Base-by-base conservation (phyloP, 2,888 invertebrate genomes). In the Bellardia pandia region DNA sequence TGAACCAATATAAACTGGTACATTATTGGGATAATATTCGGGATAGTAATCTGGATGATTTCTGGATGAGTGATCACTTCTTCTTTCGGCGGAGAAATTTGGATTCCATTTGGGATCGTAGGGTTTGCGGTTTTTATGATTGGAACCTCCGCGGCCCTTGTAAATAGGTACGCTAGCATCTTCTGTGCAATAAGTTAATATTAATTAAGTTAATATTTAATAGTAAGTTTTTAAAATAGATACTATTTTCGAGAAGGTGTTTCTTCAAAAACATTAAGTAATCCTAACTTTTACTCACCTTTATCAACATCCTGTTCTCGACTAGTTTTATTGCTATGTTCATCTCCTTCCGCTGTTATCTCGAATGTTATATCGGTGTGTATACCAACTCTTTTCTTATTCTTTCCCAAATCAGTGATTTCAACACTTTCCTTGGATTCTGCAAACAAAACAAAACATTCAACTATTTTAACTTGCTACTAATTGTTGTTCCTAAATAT, bases 291-390 rank as follows among this genome's bases (percentile, higher is more conserved):
- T 1, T 16, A 58, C 64, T 62, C 75, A 92, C 93, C 93, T 89
- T 92, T 93, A 82, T 92, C 92, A 16, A 89, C 90, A 45, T 90
- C 91, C 64, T 92, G 92, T 37, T 91, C 91, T 1, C 91, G 90
- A 62, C 90, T 93, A 7, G 93, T 93, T 72, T 91, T 91, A 89
- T 93, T 94, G 3, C 87, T 90, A 37, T 91, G 92, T 33, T 91
- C 90, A 69, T 89, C 90, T 66, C 91, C 91, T 64, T 92, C 93
- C 33, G 93, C 92, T 33, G 92, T 92, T 81, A 94, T 92, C 87
- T 94, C 94, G 85, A 94, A 94, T 85, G 94, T 94, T 82, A 94
- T 93, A 88, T 94, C 94, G 11, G 94, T 94, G 85, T 93, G 93
- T 86, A 94, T 93, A 75, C 94, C 94, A 86, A 94, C 92, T 71